Conservation (phyloP, 2,888 invertebrate genomes). For the Brenthis hecate region DNA sequence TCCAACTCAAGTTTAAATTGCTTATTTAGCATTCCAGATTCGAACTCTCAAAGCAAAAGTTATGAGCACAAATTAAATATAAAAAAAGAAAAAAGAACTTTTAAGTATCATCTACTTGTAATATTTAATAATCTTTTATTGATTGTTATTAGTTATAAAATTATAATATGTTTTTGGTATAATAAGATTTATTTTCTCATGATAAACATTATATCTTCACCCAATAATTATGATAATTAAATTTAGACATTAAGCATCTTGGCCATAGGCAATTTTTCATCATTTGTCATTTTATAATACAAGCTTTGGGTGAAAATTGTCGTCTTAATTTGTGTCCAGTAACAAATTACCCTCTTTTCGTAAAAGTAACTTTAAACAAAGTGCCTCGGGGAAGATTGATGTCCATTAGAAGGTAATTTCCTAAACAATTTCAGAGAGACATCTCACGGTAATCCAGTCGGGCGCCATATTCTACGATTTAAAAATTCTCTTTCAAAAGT, state of each 20-base stretch:
- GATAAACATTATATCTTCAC: neutral
- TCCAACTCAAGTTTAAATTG: no score
- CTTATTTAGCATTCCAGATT: no score
- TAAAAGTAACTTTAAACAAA: conserved; percentile 61
- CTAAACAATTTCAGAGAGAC: conserved; percentile 51
- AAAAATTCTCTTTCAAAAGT: conserved; percentile 11
- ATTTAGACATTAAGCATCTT: neutral
- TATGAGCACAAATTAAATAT: no score
- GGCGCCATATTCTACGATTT: conserved; percentile 29
- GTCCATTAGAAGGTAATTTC: conserved; percentile 65
- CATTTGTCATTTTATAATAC: conserved; percentile 31
- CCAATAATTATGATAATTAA: neutral
- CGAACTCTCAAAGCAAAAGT: no score
- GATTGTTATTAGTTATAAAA: no score
- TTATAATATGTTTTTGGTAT: no score
- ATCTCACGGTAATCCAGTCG: conserved; percentile 37
- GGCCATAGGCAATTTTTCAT: conserved; percentile 21
- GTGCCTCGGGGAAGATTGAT: conserved; percentile 62
- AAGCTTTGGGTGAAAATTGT: conserved; percentile 48
- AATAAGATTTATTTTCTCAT: no score
- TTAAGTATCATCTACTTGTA: no score
- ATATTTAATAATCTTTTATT: no score
- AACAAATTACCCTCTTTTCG: conserved; percentile 64
- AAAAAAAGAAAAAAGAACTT: no score
- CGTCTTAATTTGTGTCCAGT: conserved; percentile 63